These are phyloP conservation scores for Homarus americanus DNA, from an alignment of 1,140 invertebrate species.

Conservation along the genomic window DNA sequence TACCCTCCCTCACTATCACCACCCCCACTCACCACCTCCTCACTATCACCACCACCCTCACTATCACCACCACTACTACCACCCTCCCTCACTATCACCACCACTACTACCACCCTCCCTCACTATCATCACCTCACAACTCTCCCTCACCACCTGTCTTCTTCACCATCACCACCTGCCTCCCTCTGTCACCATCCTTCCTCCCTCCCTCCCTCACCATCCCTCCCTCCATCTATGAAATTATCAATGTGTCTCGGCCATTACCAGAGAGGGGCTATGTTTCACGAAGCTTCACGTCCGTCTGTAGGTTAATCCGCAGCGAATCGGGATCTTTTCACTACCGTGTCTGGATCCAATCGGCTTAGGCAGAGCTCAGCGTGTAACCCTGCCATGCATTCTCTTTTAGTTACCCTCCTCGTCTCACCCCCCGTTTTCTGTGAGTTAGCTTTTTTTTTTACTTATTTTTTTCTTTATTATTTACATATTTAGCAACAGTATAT, in stretches of 20 bases:
- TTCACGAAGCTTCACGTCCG: constrained; percentile 2
- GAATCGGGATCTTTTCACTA: background rate
- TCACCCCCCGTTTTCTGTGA: too few relatives aligned
- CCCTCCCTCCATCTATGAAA: background rate
- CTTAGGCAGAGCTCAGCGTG: background rate
- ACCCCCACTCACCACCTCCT: background rate
- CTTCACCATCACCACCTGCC: too few relatives aligned
- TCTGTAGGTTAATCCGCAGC: background rate
- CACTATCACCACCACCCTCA: background rate
- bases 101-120: too few relatives aligned
- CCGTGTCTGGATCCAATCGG: constrained; percentile 1
- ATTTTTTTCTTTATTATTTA: too few relatives aligned
- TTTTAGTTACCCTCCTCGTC: too few relatives aligned
- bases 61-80: background rate
- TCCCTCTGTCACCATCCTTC: background rate
- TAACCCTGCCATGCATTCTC: too few relatives aligned
- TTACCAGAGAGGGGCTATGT: background rate
- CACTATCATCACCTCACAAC: too few relatives aligned
- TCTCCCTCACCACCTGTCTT: too few relatives aligned
- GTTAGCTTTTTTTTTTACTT: too few relatives aligned
- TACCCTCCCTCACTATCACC: too few relatives aligned
- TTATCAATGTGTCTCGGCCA: background rate
- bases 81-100: too few relatives aligned
- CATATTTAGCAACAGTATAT: too few relatives aligned
- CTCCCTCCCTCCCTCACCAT: background rate